Percentiles rank a stretch among this genome's conserved stretches.
These are phyloP conservation scores for Hermaeophaga mercurialis DNA, from an alignment of 2,888 invertebrate genomes.

Conservation along the genomic window DNA sequence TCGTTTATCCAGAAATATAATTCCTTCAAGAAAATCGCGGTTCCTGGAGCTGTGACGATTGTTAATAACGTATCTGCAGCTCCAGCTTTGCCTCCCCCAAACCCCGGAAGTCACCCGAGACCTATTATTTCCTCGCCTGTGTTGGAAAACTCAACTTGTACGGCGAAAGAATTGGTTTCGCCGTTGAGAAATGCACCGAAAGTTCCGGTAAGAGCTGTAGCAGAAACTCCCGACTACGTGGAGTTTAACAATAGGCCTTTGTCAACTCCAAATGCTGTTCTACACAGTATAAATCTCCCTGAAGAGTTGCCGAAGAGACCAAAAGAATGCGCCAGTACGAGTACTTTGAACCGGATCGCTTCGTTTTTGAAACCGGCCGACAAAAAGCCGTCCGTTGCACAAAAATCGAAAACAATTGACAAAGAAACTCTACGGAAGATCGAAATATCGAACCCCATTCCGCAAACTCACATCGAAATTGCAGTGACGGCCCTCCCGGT, in stretches of 20 bases:
- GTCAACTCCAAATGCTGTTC: slow-evolving; percentile 54
- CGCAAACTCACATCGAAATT: slow-evolving; percentile 69
- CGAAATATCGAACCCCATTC: slow-evolving; percentile 84
- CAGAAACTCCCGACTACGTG: slow-evolving; percentile 63
- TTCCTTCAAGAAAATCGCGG: slow-evolving; percentile 54
- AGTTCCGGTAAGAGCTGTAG: slow-evolving; percentile 66
- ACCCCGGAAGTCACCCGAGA: slow-evolving; percentile 66
- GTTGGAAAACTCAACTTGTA: slow-evolving; percentile 79
- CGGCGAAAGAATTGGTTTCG: slow-evolving; percentile 73
- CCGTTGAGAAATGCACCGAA: slow-evolving; percentile 67
- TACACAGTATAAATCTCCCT: slow-evolving; percentile 44
- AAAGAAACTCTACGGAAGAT: slow-evolving; percentile 74
- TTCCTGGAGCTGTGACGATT: slow-evolving; percentile 53
- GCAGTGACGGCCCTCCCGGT: slow-evolving; percentile 67
- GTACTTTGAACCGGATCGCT: slow-evolving; percentile 72
- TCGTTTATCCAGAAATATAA: slow-evolving; percentile 45
- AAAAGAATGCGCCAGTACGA: slow-evolving; percentile 57
- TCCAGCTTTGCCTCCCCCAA: slow-evolving; percentile 68
- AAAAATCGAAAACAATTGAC: slow-evolving; percentile 70
- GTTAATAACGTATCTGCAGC: slow-evolving; percentile 54
- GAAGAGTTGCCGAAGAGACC: slow-evolving; percentile 62
- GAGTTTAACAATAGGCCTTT: slow-evolving; percentile 5
- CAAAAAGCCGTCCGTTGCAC: slow-evolving; percentile 62
- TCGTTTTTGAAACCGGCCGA: slow-evolving; percentile 73
- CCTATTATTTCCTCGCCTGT: slow-evolving; percentile 84